Percentiles rank a stretch among this genome's conserved stretches.
These are phyloP conservation scores for Clarias gariepinus DNA, from an alignment of 2,113 vertebrate species.

Conservation along the genomic window DNA sequence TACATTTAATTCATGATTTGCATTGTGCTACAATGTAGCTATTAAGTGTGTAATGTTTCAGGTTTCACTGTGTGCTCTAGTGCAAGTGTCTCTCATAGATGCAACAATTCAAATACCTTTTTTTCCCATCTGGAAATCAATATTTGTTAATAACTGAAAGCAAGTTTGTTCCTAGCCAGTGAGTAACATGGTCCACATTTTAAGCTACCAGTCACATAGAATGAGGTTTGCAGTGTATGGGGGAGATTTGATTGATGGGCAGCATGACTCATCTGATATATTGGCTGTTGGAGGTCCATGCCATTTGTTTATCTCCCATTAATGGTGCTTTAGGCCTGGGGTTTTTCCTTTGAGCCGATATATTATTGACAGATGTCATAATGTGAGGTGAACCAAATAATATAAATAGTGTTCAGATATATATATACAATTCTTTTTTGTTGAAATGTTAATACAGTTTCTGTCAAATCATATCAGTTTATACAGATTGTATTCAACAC, in stretches of 20 bases:
- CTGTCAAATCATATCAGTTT: background rate
- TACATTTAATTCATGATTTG: background rate
- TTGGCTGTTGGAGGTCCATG: background rate
- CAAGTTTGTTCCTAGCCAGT: background rate
- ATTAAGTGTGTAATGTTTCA: background rate
- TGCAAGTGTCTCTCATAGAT: background rate
- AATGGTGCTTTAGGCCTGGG: background rate
- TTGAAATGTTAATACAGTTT: background rate
- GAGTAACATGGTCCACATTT: background rate
- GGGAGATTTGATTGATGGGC: background rate
- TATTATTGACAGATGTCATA: background rate
- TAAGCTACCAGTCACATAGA: background rate
- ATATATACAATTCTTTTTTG: background rate
- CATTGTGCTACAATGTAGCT: background rate
- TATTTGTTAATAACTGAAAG: background rate
- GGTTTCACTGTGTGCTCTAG: background rate
- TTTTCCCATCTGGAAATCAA: background rate
- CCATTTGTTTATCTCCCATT: background rate
- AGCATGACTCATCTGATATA: background rate
- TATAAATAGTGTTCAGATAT: background rate
- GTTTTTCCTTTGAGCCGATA: background rate
- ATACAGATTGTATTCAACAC: conserved; percentile 18
- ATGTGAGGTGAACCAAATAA: background rate
- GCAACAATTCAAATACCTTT: background rate
- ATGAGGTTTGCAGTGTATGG: background rate